Conservation (phyloP, 1,140 invertebrate species). For the Heliconius hermathena region DNA sequence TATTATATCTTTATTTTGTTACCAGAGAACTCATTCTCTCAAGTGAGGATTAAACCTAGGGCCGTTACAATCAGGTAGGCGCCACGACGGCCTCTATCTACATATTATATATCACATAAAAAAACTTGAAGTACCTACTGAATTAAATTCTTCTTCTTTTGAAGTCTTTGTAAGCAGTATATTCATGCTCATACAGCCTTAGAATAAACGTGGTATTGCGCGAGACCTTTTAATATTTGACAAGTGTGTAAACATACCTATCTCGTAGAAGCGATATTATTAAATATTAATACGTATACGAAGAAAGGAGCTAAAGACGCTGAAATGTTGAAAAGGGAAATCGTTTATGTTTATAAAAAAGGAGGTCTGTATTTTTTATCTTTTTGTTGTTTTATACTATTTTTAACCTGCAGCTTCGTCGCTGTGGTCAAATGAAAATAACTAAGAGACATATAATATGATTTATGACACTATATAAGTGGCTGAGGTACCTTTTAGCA, state of each 20-base stretch:
- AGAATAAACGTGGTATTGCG: neutral
- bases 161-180: neutral
- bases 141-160: neutral
- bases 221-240: constrained; percentile 43
- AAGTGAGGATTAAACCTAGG: too few species aligned
- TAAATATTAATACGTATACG: constrained; percentile 45
- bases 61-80: too few species aligned
- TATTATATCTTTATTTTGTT: too few species aligned
- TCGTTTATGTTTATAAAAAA: neutral
- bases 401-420: too few species aligned
- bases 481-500: too few species aligned
- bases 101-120: too few species aligned
- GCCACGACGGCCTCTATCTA: too few species aligned
- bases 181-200: neutral
- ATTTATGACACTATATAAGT: neutral
- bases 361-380: too few species aligned
- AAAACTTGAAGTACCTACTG: too few species aligned
- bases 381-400: neutral
- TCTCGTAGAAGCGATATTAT: constrained; percentile 41
- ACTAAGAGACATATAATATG: neutral
- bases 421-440: too few species aligned
- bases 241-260: constrained; percentile 42
- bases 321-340: constrained; percentile 22
- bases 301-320: constrained; percentile 24
- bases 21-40: too few species aligned